Evolutionary conservation across 2,113 vertebrate genomes (phyloP), one percentile per base, ranked within the genome.

Genomic region (Salvelinus namaycush): DNA sequence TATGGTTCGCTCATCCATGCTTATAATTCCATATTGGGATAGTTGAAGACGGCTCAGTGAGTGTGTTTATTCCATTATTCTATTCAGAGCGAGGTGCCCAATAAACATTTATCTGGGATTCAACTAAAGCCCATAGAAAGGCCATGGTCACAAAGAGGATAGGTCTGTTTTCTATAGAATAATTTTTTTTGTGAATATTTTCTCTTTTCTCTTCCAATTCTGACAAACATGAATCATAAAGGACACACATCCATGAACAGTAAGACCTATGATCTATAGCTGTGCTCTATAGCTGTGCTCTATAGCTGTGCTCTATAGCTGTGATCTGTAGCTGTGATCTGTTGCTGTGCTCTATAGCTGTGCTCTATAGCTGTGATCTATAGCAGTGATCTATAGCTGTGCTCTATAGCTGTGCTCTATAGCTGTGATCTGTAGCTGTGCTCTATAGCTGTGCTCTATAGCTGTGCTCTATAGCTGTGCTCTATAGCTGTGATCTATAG

Each of bases 101-200:
- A 86, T 79, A 72, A 27, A 81, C 81, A 79, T 76, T 75, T 79
- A 83, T 81, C 9, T 44, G 39, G 2, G 39, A 44, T 9, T 44
- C 83, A 83, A 83, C 81, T 81, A 81, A 86, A n/a, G 18, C 18
- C 57, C 57, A 20, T 60, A 60, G 57, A 60, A 20, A 59, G 57
- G 57, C 57, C 18, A 4, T 59, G 57, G 39, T 39, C 39, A 39
- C 39, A 39, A 39, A 44, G 9, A 44, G 39, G 39, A 44, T 44
- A 44, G 39, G 9, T 44, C 39, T 44, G 39, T 44, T 44, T 44
- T 4, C 16, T 57, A 14, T 57, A 20, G 0, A 20, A 20, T 57
- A 1, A 1, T 24, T 24, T 24, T 24, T 24, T 0, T 24, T 24
- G 24, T 24, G 24, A 24, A 24, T 24, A 24, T 24, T 24, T 24